These are phyloP conservation scores for Macroglossus sobrinus DNA, from an alignment of 2,113 vertebrate species.

Conservation along the genomic window DNA sequence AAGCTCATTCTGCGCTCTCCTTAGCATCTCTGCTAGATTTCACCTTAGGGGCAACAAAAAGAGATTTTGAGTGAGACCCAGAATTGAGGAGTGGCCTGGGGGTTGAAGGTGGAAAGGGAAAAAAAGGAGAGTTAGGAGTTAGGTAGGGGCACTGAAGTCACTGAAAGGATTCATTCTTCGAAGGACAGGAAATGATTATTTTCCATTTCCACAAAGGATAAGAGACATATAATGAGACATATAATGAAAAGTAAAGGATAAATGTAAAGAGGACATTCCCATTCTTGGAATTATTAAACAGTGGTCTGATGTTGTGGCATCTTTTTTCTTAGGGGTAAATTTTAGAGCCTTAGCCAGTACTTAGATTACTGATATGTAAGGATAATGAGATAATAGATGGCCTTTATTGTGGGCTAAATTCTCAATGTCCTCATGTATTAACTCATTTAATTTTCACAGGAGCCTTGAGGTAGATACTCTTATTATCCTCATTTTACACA, in stretches of 20 bases:
- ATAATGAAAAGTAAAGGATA: not conserved
- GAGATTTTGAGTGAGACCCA: not conserved
- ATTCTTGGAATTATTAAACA: not conserved
- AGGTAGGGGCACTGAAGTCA: not conserved
- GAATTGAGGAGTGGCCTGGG: not conserved
- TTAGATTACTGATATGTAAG: not conserved
- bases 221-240: not conserved
- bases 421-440: not conserved
- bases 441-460: not conserved
- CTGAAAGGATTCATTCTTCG: not conserved
- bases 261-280: not conserved
- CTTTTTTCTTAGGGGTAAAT: not conserved
- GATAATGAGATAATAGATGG: not conserved
- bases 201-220: not conserved
- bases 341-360: not conserved
- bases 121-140: not conserved
- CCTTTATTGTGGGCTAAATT: not conserved
- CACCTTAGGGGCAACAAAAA: not conserved
- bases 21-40: not conserved
- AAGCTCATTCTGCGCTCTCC: not conserved
- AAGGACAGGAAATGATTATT: not conserved
- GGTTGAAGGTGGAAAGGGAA: not conserved
- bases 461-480: not conserved
- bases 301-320: not conserved
- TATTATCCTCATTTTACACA: not conserved